Percentiles rank a stretch among this genome's conserved stretches.
Conservation (phyloP, 2,797 vertebrate species). For the Scarus forsteni region DNA sequence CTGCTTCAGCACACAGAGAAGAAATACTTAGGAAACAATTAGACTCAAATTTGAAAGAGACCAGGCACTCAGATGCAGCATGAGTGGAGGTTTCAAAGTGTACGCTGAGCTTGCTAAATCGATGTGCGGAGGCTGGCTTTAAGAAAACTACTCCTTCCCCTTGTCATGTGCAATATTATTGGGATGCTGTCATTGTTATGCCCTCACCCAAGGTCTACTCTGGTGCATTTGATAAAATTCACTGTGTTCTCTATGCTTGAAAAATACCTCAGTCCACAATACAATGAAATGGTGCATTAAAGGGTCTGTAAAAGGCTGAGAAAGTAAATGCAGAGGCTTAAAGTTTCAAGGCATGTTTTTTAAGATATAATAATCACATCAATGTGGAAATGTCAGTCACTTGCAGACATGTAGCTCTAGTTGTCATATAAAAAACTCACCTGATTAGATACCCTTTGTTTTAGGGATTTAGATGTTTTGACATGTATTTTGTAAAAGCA, state of each 20-base stretch:
- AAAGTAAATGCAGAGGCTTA: too few species aligned
- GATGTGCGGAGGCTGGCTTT: slow-evolving; percentile 20
- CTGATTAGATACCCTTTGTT: too few species aligned
- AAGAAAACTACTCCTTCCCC: slow-evolving; percentile 1
- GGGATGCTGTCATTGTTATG: slow-evolving; percentile 23
- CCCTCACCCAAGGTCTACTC: slow-evolving; percentile 26
- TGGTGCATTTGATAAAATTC: slow-evolving; percentile 11
- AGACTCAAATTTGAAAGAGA: slow-evolving; percentile 33
- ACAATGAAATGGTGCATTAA: neutral
- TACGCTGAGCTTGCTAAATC: neutral
- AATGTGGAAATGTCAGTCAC: too few species aligned
- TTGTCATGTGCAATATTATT: slow-evolving; percentile 7
- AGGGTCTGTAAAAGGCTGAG: neutral
- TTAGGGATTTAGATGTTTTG: too few species aligned
- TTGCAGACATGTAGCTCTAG: too few species aligned
- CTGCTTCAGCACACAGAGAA: slow-evolving; percentile 31
- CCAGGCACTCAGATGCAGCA: slow-evolving; percentile 16
- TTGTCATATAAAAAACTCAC: too few species aligned
- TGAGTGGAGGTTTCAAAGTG: slow-evolving; percentile 14
- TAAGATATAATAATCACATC: too few species aligned
- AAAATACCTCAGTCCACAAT: neutral
- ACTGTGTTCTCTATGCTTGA: slow-evolving; percentile 18
- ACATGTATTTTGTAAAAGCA: too few species aligned
- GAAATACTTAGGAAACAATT: slow-evolving; percentile 46
- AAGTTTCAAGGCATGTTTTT: too few species aligned